A percentile compares a stretch with the other conserved stretches of the same genome.
phyloP scores from a whole-genome alignment of 2,113 vertebrate genomes.

The cat (Felis catus) region F.catus_Fca126_mat1.0 CM031417.1:78772501-78773000 shows the following conservation, averaged over 20 bases:
- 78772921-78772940: slow-evolving; percentile 66
- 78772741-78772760: slow-evolving; percentile 41
- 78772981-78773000: slow-evolving; percentile 81
- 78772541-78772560: not conserved
- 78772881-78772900: slow-evolving; percentile 65
- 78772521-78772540: not conserved
- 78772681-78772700: slow-evolving; percentile 31
- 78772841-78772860: slow-evolving; percentile 53
- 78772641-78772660: slow-evolving; percentile 18
- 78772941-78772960: slow-evolving; percentile 81
- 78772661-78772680: slow-evolving; percentile 8
- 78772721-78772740: slow-evolving; percentile 67
- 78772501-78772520: not conserved
- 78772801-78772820: too few relatives aligned
- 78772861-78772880: slow-evolving; percentile 48
- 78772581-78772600: not conserved
- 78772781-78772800: too few relatives aligned
- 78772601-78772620: slow-evolving; percentile 5
- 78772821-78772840: too few relatives aligned
- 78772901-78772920: slow-evolving; percentile 75
- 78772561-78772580: not conserved
- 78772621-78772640: not conserved
- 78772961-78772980: slow-evolving; percentile 83
- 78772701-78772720: slow-evolving; percentile 15
- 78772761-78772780: not conserved